Evolutionary conservation across 2,888 invertebrate species (phyloP).

Genomic region (Heliconius cydno): DNA sequence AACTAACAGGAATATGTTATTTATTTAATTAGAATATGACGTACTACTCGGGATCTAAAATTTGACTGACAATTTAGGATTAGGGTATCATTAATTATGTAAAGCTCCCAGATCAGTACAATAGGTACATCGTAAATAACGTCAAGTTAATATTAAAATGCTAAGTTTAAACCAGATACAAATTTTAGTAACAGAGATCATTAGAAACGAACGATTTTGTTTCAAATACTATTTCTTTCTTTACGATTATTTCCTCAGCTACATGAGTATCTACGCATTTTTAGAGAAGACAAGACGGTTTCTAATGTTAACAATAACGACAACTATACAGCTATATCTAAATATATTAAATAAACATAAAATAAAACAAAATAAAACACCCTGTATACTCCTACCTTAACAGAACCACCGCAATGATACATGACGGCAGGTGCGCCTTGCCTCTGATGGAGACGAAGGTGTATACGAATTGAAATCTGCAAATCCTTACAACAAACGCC

Average conservation of each 20-base stretch:
- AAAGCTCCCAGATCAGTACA: neutral
- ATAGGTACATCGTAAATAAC: neutral
- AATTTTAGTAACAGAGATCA: no score
- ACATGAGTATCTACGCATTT: no score
- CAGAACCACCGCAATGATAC: conserved; percentile 50
- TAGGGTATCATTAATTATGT: neutral
- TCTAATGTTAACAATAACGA: neutral
- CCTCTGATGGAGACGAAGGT: conserved; percentile 57
- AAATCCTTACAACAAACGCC: conserved; percentile 36
- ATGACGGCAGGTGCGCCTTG: conserved; percentile 56
- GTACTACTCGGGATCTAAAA: neutral
- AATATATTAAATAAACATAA: no score
- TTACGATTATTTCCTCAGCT: no score
- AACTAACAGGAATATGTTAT: neutral
- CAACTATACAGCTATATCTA: no score
- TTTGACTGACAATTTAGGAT: neutral
- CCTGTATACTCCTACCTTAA: conserved; percentile 12
- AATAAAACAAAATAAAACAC: neutral
- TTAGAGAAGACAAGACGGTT: neutral
- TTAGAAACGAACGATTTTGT: no score
- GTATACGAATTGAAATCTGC: conserved; percentile 43
- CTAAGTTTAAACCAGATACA: neutral
- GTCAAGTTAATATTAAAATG: neutral
- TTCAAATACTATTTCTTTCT: no score
- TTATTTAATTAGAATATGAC: neutral